A percentile compares a stretch with the other conserved stretches of the same genome.
Conservation (phyloP, 2,797 vertebrate species). For the Onychomys arenicola region DNA sequence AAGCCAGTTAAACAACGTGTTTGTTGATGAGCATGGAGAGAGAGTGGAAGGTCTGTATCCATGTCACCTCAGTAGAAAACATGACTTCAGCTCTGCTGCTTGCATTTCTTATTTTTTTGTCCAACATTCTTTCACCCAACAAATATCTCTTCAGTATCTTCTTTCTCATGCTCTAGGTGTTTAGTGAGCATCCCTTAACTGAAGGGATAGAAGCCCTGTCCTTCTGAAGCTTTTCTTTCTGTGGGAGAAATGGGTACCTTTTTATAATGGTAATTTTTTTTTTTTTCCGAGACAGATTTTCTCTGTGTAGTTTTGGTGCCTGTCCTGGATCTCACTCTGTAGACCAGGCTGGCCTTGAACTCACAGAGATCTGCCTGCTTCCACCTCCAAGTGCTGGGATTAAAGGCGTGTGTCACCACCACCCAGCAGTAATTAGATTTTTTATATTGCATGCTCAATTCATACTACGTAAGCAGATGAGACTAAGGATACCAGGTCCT, state of each 20-base stretch:
- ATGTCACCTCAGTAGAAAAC: constrained; percentile 12
- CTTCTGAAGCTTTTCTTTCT: background rate
- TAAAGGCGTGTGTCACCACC: too few relatives aligned
- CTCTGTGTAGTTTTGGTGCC: too few relatives aligned
- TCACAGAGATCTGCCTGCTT: too few relatives aligned
- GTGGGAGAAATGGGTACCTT: constrained; percentile 1
- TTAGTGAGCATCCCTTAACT: background rate
- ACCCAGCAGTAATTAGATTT: background rate
- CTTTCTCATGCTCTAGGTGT: background rate
- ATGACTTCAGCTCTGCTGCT: background rate
- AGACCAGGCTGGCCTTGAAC: too few relatives aligned
- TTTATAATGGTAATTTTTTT: background rate
- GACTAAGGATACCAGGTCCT: background rate
- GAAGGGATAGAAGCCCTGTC: background rate
- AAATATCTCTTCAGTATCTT: background rate
- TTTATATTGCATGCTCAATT: background rate
- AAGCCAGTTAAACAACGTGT: background rate
- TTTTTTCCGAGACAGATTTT: too few relatives aligned
- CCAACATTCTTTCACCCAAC: background rate
- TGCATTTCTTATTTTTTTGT: background rate
- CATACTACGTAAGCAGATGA: background rate
- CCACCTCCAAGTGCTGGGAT: too few relatives aligned
- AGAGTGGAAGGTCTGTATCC: background rate
- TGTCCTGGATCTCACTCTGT: too few relatives aligned
- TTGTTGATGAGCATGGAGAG: background rate